phyloP scores from a whole-genome alignment of 2,888 invertebrate species.

The Trichopria drosophilae region DNA sequence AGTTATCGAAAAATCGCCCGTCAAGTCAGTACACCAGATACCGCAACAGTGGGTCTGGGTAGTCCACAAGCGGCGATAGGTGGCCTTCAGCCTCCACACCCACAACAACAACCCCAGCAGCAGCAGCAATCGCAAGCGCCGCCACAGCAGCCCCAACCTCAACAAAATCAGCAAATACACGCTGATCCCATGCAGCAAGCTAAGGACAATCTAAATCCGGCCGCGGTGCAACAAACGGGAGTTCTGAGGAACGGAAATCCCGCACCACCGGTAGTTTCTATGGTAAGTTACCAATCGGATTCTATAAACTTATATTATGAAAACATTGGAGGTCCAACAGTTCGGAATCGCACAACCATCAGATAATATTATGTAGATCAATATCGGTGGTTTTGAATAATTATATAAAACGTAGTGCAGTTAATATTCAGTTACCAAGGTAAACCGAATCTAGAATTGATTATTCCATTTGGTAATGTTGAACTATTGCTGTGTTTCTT shows the following conservation, averaged over 20 bases:
- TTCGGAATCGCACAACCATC: no score
- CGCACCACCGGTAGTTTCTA: slow-evolving; percentile 55
- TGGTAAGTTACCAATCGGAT: slow-evolving; percentile 45
- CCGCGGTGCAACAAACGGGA: slow-evolving; percentile 54
- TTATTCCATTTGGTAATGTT: no score
- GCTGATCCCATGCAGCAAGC: slow-evolving; percentile 57
- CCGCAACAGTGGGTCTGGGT: slow-evolving; percentile 54
- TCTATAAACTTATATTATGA: no score
- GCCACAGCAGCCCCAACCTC: slow-evolving; percentile 45
- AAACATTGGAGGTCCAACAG: no score
- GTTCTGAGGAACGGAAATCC: slow-evolving; percentile 55
- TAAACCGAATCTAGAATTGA: no score
- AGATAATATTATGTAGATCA: no score
- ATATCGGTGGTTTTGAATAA: no score
- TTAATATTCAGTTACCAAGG: no score
- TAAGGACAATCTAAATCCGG: slow-evolving; percentile 55
- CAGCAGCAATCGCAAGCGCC: slow-evolving; percentile 46
- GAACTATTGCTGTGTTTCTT: no score
- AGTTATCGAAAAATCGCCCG: slow-evolving; percentile 57
- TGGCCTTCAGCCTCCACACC: slow-evolving; percentile 51
- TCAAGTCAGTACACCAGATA: slow-evolving; percentile 57
- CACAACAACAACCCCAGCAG: slow-evolving; percentile 43
- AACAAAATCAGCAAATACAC: slow-evolving; percentile 55
- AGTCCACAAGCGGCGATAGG: slow-evolving; percentile 55
- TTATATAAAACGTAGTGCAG: no score